Evolutionary conservation across 2,797 vertebrate species (phyloP).

Genomic region (Phrynocephalus forsythii): DNA sequence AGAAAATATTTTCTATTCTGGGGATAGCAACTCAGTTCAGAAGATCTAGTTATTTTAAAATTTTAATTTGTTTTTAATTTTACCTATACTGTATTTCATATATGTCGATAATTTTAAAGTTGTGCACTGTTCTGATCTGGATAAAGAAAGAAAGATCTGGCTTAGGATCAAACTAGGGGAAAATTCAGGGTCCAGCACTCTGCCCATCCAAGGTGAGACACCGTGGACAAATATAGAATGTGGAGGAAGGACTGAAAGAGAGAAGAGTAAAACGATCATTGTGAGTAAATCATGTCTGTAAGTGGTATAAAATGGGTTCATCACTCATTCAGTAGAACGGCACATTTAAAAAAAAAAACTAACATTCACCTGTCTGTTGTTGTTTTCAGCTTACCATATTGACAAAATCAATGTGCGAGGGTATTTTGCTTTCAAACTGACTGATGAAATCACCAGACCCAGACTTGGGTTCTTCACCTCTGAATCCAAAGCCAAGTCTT

Average conservation of each 20-base stretch:
- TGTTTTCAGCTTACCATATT: constrained; percentile 81
- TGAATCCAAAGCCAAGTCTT: constrained; percentile 87
- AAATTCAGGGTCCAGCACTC: too few relatives aligned
- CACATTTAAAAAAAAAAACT: constrained; percentile 17
- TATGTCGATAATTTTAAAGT: too few relatives aligned
- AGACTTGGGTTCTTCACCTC: constrained; percentile 91
- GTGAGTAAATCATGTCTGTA: background rate
- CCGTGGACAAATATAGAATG: too few relatives aligned
- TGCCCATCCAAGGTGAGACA: too few relatives aligned
- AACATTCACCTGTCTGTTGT: background rate
- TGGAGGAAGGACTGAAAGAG: too few relatives aligned
- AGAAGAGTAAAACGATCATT: background rate
- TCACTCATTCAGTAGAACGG: background rate
- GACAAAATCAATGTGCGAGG: constrained; percentile 91
- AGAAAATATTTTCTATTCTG: background rate
- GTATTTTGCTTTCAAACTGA: constrained; percentile 91
- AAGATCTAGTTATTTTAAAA: too few relatives aligned
- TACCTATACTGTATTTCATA: too few relatives aligned
- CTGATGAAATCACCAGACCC: constrained; percentile 87
- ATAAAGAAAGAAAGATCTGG: too few relatives aligned
- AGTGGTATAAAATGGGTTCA: constrained; percentile 12
- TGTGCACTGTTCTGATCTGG: too few relatives aligned
- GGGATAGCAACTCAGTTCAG: too few relatives aligned
- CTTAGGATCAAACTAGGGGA: too few relatives aligned
- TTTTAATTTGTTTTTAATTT: too few relatives aligned